A percentile compares a stretch with the other conserved stretches of the same genome.
Conservation (phyloP, 64 coral and sea anemone species). For the Actinia tenebrosa region DNA sequence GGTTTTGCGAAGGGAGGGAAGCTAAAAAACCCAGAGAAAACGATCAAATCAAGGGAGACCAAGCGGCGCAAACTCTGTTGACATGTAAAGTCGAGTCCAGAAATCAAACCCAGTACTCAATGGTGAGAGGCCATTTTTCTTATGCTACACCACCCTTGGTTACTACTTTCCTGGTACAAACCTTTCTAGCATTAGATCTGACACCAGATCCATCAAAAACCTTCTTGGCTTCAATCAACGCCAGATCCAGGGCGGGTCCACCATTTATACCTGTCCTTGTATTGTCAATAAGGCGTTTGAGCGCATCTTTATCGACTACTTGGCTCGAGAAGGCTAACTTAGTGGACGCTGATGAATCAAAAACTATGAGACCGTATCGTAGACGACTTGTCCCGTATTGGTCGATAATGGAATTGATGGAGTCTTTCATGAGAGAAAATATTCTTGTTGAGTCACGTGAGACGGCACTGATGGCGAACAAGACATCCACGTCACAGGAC, state of each 20-base stretch:
- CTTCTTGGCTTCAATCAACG: conserved; percentile 39
- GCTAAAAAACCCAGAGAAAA: too few relatives aligned
- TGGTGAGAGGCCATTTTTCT: too few relatives aligned
- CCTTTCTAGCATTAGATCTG: conserved; percentile 30
- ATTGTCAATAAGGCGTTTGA: neutral
- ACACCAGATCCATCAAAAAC: conserved; percentile 39
- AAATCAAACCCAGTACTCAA: too few relatives aligned
- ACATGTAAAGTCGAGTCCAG: too few relatives aligned
- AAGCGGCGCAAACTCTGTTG: too few relatives aligned
- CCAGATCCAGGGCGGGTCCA: conserved; percentile 35
- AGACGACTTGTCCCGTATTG: conserved; percentile 35
- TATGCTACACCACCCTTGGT: too few relatives aligned
- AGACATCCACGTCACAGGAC: conserved; percentile 38
- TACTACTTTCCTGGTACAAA: neutral
- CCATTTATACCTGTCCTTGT: neutral
- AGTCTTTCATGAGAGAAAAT: conserved; percentile 41
- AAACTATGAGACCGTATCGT: conserved; percentile 38
- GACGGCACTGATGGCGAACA: conserved; percentile 56
- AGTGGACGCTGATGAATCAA: conserved; percentile 23
- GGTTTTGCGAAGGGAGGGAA: too few relatives aligned
- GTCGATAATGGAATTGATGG: conserved; percentile 39
- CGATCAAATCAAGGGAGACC: too few relatives aligned
- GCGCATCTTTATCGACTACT: neutral
- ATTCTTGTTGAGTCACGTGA: conserved; percentile 20
- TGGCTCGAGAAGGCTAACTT: conserved; percentile 34